These are phyloP conservation scores for Creontiades dilutus DNA, from an alignment of 2,888 invertebrate genomes.

Conservation along the genomic window DNA sequence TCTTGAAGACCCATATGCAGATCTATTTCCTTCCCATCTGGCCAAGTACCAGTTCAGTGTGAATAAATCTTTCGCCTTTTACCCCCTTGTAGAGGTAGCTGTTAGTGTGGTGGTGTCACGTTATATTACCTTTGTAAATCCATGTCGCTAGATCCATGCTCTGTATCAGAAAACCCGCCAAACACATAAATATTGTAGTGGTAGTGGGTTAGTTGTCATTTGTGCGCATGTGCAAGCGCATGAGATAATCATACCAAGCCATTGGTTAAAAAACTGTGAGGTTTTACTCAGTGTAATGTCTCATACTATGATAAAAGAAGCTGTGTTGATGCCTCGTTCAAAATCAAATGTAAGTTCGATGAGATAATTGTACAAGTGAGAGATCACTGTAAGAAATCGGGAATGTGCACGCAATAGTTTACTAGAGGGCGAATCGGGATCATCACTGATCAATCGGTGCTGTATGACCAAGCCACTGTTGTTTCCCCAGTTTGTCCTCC, in stretches of 20 bases:
- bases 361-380: neutral
- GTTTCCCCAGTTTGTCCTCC: neutral
- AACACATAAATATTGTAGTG: constrained; percentile 64
- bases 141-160: too few relatives aligned
- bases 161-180: neutral
- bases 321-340: constrained; percentile 67
- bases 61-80: too few relatives aligned
- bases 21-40: too few relatives aligned
- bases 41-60: too few relatives aligned
- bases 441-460: constrained; percentile 35
- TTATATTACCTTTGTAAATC: too few relatives aligned
- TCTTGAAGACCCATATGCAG: too few relatives aligned
- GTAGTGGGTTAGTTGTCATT: constrained; percentile 51
- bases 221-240: constrained; percentile 66
- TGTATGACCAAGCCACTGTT: neutral
- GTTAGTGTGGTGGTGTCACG: too few relatives aligned
- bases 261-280: constrained; percentile 74
- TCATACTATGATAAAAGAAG: constrained; percentile 66
- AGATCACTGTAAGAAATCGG: neutral
- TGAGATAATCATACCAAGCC: constrained; percentile 69
- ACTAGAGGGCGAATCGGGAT: neutral
- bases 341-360: constrained; percentile 62
- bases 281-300: constrained; percentile 69
- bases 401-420: neutral
- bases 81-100: too few relatives aligned